These are phyloP conservation scores for Odontesthes bonariensis DNA, from an alignment of 2,113 vertebrate genomes.

Conservation along the genomic window DNA sequence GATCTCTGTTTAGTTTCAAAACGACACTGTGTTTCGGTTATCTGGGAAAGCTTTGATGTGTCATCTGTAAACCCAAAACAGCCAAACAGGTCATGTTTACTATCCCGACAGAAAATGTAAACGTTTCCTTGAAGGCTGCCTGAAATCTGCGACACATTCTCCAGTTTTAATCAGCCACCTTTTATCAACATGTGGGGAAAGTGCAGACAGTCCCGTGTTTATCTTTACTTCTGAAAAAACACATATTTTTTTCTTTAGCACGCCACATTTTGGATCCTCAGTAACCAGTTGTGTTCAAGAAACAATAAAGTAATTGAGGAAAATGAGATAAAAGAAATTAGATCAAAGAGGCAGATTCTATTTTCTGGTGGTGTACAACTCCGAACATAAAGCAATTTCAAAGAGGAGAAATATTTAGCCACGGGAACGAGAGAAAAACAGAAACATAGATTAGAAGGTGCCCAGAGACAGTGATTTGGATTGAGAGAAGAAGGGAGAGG, in stretches of 20 bases:
- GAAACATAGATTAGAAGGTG: constrained; percentile 51
- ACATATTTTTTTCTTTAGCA: not conserved
- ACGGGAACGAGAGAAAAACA: constrained; percentile 20
- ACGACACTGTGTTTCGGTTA: constrained; percentile 9
- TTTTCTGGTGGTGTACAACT: not conserved
- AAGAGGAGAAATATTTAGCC: constrained; percentile 39
- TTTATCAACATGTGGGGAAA: constrained; percentile 20
- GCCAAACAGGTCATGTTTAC: constrained; percentile 20
- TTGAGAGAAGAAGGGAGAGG: constrained; percentile 54
- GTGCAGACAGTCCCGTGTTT: not conserved
- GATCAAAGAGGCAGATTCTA: constrained; percentile 33
- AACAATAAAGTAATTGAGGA: constrained; percentile 3
- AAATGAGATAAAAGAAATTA: constrained; percentile 23
- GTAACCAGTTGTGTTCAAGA: not conserved
- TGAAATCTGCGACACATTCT: constrained; percentile 15
- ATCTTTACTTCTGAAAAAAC: not conserved
- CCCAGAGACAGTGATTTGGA: constrained; percentile 66
- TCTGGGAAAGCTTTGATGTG: constrained; percentile 35
- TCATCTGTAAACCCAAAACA: constrained; percentile 16
- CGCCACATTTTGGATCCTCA: not conserved
- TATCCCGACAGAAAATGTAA: not conserved
- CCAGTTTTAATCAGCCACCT: constrained; percentile 20
- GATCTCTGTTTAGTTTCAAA: constrained; percentile 1
- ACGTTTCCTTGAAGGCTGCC: not conserved
- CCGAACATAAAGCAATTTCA: constrained; percentile 43